Percentiles rank a stretch among this genome's conserved stretches.
Conservation (phyloP, 2,888 invertebrate species). For the Agriopis marginaria region DNA sequence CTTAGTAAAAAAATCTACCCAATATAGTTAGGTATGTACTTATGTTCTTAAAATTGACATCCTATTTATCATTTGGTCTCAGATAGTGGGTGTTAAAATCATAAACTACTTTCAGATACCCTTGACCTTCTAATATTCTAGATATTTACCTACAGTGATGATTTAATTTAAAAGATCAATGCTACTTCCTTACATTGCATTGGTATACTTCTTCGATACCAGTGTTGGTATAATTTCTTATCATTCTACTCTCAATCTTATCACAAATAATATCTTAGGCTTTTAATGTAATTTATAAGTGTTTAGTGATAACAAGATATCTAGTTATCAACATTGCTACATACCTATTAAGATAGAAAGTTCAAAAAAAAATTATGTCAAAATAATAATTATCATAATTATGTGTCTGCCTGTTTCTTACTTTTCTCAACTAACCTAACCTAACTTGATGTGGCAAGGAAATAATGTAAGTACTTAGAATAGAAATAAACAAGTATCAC, state of each 20-base stretch:
- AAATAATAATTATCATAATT: no score
- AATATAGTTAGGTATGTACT: no score
- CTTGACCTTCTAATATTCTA: slow-evolving; percentile 37
- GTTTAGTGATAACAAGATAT: background rate
- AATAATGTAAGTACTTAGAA: no score
- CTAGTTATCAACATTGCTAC: background rate
- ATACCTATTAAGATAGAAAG: background rate
- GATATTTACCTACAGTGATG: slow-evolving; percentile 3
- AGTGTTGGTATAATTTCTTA: slow-evolving; percentile 9
- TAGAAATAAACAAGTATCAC: no score
- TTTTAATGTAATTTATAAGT: slow-evolving; percentile 23
- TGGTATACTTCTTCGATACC: background rate
- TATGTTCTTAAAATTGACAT: background rate
- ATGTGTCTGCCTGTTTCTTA: no score
- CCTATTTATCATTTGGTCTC: background rate
- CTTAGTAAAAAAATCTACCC: background rate
- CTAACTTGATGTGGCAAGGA: no score
- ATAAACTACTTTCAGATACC: slow-evolving; percentile 39
- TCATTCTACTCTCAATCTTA: slow-evolving; percentile 12
- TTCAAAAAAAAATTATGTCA: background rate
- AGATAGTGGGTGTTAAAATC: slow-evolving; percentile 8
- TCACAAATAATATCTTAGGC: slow-evolving; percentile 11
- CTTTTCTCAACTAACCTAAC: no score
- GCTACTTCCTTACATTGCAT: slow-evolving; percentile 3
- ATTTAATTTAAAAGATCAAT: slow-evolving; percentile 27